These are phyloP conservation scores for Nannospalax galili DNA, from an alignment of 2,113 vertebrate species.

Conservation along the genomic window DNA sequence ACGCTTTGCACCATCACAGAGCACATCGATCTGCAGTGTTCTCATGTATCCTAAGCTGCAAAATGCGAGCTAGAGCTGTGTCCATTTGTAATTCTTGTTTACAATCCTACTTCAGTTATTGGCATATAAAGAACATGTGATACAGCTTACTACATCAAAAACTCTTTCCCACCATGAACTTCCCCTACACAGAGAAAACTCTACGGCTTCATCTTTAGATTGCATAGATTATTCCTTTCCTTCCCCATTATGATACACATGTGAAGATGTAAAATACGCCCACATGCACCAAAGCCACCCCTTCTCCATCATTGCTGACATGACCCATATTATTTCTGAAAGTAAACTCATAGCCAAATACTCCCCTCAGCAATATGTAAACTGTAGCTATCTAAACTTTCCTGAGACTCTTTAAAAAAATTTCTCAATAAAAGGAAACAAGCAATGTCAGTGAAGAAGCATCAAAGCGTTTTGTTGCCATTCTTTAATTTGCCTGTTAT, in stretches of 20 bases:
- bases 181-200: background rate
- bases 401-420: background rate
- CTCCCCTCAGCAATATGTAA: background rate
- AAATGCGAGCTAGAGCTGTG: background rate
- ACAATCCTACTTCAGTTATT: background rate
- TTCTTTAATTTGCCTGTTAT: background rate
- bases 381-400: background rate
- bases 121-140: background rate
- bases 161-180: background rate
- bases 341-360: background rate
- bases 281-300: background rate
- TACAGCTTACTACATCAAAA: background rate
- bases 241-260: background rate
- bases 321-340: conserved; percentile 31
- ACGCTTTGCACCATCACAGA: background rate
- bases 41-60: background rate
- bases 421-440: background rate
- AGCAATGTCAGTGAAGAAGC: too few relatives aligned
- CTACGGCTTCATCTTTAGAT: background rate
- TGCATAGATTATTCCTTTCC: background rate
- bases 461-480: too few relatives aligned
- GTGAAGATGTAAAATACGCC: background rate
- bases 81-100: background rate
- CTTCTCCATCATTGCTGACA: background rate
- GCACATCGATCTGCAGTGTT: background rate